Conservation (phyloP, 2,113 vertebrate genomes). For the Cyprinodon tularosa region DNA sequence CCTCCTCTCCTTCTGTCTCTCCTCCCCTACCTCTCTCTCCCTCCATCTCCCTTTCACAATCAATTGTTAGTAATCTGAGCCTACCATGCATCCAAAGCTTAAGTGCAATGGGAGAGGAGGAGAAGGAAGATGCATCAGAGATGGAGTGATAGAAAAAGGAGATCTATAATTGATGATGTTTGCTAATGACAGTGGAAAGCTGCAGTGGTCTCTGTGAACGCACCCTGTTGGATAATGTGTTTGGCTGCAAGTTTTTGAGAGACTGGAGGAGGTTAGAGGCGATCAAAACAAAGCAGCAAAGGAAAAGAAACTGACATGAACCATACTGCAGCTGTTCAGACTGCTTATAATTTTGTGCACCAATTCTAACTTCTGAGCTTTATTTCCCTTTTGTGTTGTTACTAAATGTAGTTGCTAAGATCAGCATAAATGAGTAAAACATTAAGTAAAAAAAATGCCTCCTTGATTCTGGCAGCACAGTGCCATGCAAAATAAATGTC, state of each 20-base stretch:
- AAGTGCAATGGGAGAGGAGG: slow-evolving; percentile 72
- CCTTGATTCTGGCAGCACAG: neutral
- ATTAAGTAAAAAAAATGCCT: too few species aligned
- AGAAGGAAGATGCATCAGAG: slow-evolving; percentile 50
- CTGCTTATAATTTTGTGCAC: neutral
- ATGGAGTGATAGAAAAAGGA: slow-evolving; percentile 69
- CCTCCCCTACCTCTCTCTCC: slow-evolving; percentile 16
- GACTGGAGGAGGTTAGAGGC: neutral
- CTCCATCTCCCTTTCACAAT: slow-evolving; percentile 64
- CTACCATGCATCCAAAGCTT: slow-evolving; percentile 59
- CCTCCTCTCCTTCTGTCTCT: neutral
- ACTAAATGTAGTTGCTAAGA: neutral
- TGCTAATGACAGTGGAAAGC: slow-evolving; percentile 78
- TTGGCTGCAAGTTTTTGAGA: slow-evolving; percentile 38
- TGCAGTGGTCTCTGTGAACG: slow-evolving; percentile 60
- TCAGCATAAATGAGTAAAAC: neutral
- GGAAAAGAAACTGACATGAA: slow-evolving; percentile 34
- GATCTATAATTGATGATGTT: slow-evolving; percentile 85
- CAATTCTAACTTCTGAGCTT: neutral
- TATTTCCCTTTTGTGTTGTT: accelerated
- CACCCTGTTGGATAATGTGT: slow-evolving; percentile 58
- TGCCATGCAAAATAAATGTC: neutral
- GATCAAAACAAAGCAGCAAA: slow-evolving; percentile 52
- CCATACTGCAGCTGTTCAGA: neutral
- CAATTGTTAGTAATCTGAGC: slow-evolving; percentile 80